Conservation (phyloP, 2,797 vertebrate genomes). For the Anabacerthia variegaticeps region DNA sequence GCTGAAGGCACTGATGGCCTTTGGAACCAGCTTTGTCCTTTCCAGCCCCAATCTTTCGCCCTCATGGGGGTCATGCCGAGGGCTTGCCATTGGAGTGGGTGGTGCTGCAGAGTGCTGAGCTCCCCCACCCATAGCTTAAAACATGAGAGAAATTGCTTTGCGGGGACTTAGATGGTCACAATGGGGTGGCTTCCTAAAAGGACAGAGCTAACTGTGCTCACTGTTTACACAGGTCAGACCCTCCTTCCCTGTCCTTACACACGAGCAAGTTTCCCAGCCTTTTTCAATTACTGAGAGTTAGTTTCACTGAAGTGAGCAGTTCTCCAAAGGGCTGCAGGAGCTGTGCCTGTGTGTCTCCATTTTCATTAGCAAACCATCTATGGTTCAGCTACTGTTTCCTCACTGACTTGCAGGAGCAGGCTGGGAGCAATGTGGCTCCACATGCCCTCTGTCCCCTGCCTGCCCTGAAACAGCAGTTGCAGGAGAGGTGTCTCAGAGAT, state of each 20-base stretch:
- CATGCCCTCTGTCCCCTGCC: background rate
- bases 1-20: background rate
- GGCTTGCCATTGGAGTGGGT: background rate
- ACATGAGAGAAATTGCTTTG: rapidly evolving
- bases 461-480: background rate
- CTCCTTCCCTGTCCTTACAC: rapidly evolving
- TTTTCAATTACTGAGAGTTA: background rate
- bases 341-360: background rate
- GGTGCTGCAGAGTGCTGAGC: background rate
- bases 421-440: background rate
- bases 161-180: background rate
- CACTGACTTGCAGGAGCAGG: background rate
- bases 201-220: background rate
- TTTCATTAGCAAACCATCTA: background rate
- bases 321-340: background rate
- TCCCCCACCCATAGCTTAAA: background rate
- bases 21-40: background rate
- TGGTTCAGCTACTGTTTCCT: background rate
- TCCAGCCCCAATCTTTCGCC: background rate
- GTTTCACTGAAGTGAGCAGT: background rate
- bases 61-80: rapidly evolving
- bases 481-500: background rate
- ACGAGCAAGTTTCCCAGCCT: background rate
- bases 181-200: background rate
- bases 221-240: background rate